phyloP scores from a whole-genome alignment of 1,140 invertebrate genomes.

The Leptinotarsa undecemlineata region DNA sequence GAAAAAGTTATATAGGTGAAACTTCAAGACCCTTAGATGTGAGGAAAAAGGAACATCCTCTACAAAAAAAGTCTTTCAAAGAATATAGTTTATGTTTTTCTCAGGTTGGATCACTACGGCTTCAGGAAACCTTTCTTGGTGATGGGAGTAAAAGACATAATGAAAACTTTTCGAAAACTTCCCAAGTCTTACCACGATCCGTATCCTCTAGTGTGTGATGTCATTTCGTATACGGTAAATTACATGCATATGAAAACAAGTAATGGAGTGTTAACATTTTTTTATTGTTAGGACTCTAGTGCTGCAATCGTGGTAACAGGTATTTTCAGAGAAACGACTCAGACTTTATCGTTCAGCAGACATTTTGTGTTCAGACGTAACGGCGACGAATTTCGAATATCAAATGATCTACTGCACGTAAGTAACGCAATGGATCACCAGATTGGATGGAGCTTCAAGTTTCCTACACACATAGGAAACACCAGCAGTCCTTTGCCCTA shows the following conservation, averaged over 20 bases:
- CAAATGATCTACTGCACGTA: constrained; percentile 21
- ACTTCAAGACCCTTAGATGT: too few species aligned
- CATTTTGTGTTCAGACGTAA: constrained; percentile 1
- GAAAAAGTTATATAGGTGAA: too few species aligned
- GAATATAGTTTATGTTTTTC: background rate
- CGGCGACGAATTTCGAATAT: constrained; percentile 1
- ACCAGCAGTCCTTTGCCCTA: constrained; percentile 14
- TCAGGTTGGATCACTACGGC: constrained; percentile 12
- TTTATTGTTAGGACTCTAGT: background rate
- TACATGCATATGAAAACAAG: background rate
- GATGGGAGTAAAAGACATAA: constrained; percentile 9
- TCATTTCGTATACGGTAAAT: constrained; percentile 21
- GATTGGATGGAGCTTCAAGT: constrained; percentile 15
- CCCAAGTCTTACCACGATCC: constrained; percentile 22
- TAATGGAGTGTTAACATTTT: too few species aligned
- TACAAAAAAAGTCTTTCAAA: too few species aligned
- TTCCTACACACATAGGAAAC: constrained; percentile 3
- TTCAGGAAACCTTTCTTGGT: background rate
- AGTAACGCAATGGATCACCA: constrained; percentile 19
- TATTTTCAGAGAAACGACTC: constrained; percentile 13
- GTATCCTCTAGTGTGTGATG: constrained; percentile 19
- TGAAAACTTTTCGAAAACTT: constrained; percentile 12
- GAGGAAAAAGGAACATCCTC: too few species aligned
- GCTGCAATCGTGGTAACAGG: background rate
- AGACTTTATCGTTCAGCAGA: constrained; percentile 7